Evolutionary conservation across 1,140 invertebrate genomes (phyloP).

Genomic region (Harpegnathos saltator): DNA sequence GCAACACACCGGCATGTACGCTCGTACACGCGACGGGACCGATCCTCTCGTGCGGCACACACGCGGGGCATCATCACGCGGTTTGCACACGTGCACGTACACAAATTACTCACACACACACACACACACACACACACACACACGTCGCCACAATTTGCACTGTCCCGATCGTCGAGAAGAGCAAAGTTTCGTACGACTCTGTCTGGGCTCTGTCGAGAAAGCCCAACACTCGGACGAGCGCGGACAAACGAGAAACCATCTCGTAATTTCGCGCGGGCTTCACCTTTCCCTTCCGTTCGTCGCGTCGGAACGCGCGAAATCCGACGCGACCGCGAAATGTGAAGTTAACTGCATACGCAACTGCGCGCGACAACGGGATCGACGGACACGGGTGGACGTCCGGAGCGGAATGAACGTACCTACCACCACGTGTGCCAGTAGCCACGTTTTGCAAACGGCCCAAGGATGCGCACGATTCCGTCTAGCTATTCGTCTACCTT

Average conservation of each 20-base stretch:
- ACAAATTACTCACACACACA: too few species aligned
- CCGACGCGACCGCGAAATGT: slow-evolving; percentile 76
- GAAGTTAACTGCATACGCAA: slow-evolving; percentile 63
- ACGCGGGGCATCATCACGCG: background rate
- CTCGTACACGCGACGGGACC: background rate
- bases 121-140: background rate
- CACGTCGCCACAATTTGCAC: slow-evolving; percentile 27
- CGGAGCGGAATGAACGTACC: slow-evolving; percentile 42
- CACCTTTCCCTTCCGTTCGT: background rate
- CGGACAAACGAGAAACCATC: background rate
- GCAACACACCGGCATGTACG: background rate
- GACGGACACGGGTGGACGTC: slow-evolving; percentile 55
- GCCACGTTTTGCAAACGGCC: slow-evolving; percentile 56
- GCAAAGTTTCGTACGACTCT: background rate
- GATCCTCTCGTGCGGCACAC: background rate
- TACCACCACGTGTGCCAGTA: slow-evolving; percentile 64
- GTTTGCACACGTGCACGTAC: background rate
- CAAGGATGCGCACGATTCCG: background rate
- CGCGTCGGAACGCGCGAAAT: too few species aligned
- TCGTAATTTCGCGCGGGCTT: slow-evolving; percentile 3
- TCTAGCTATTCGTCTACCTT: slow-evolving; percentile 7
- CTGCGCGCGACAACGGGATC: slow-evolving; percentile 1
- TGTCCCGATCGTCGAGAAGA: slow-evolving; percentile 15
- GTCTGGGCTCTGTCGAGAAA: background rate
- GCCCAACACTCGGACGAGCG: background rate